phyloP scores from a whole-genome alignment of 1,140 invertebrate species.

The Polyergus mexicanus region DNA sequence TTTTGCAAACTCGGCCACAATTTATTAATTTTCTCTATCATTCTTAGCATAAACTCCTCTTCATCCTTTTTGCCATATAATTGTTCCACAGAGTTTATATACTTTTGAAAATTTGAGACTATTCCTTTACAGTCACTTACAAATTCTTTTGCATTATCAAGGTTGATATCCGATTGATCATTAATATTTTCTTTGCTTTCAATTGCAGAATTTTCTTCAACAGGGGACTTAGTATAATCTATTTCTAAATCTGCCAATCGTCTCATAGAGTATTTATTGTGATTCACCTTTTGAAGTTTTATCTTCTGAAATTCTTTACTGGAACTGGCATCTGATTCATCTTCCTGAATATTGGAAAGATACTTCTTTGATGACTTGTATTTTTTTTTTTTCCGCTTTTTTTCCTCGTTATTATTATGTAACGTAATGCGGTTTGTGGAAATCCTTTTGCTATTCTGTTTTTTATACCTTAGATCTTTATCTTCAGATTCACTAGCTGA shows the following conservation, averaged over 20 bases:
- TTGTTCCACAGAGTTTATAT: conserved; percentile 57
- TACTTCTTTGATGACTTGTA: not conserved
- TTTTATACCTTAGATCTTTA: not conserved
- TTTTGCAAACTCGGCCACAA: conserved; percentile 27
- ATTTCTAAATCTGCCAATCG: not conserved
- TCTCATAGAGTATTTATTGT: not conserved
- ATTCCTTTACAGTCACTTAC: conserved; percentile 61
- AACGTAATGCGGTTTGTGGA: not conserved
- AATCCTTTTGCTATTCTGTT: not conserved
- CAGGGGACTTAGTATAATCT: not conserved
- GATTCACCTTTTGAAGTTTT: conserved; percentile 45
- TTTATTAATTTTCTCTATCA: conserved; percentile 29
- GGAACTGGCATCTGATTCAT: conserved; percentile 70
- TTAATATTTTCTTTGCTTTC: conserved; percentile 34
- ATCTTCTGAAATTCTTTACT: conserved; percentile 71
- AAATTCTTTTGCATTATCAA: conserved; percentile 28
- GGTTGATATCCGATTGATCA: conserved; percentile 23
- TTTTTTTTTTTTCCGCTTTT: not conserved
- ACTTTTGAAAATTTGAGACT: conserved; percentile 58
- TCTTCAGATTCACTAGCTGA: conserved; percentile 25
- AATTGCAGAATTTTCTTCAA: not conserved
- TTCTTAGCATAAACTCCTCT: conserved; percentile 16
- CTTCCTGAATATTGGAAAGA: not conserved
- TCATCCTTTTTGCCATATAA: conserved; percentile 57
- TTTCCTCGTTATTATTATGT: not conserved